Evolutionary conservation across 2,888 invertebrate genomes (phyloP).

Genomic region (Drosophila sordidula): DNA sequence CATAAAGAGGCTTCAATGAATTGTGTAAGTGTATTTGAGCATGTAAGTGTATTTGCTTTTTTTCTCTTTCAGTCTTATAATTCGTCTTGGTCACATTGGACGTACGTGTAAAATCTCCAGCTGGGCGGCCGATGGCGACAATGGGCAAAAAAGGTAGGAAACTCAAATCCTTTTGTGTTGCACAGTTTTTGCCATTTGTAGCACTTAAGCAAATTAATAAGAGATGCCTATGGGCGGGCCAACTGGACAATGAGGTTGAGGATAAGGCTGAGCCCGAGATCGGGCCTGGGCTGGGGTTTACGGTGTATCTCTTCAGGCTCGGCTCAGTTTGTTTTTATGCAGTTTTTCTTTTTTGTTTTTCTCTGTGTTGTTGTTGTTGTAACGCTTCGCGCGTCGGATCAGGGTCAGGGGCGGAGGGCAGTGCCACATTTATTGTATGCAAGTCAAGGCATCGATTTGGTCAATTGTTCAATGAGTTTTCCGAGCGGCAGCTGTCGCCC

Average conservation of each 20-base stretch:
- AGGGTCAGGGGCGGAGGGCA: slow-evolving; percentile 7
- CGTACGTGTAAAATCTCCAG: slow-evolving; percentile 66
- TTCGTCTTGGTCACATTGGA: slow-evolving; percentile 73
- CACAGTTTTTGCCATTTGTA: slow-evolving; percentile 68
- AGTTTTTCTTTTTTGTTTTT: slow-evolving; percentile 65
- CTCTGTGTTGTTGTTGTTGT: slow-evolving; percentile 53
- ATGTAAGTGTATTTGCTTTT: not conserved
- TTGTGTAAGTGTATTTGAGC: slow-evolving; percentile 16
- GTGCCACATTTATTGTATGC: slow-evolving; percentile 58
- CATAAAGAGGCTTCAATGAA: not conserved
- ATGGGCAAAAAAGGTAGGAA: slow-evolving; percentile 51
- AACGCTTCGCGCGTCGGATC: slow-evolving; percentile 39
- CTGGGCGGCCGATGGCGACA: slow-evolving; percentile 61
- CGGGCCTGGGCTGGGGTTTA: not conserved
- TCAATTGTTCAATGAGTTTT: slow-evolving; percentile 78
- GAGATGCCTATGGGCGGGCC: slow-evolving; percentile 57
- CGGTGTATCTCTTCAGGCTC: slow-evolving; percentile 7
- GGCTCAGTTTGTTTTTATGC: slow-evolving; percentile 55
- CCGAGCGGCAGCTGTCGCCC: slow-evolving; percentile 69
- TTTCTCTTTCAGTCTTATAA: slow-evolving; percentile 42
- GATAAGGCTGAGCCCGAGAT: slow-evolving; percentile 6
- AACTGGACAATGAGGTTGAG: slow-evolving; percentile 34
- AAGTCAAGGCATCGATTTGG: slow-evolving; percentile 63
- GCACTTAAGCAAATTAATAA: slow-evolving; percentile 80
- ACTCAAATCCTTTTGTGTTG: slow-evolving; percentile 67